These are phyloP conservation scores for Megaustenia siamemsis DNA, from an alignment of 2,888 invertebrate genomes.

Conservation along the genomic window DNA sequence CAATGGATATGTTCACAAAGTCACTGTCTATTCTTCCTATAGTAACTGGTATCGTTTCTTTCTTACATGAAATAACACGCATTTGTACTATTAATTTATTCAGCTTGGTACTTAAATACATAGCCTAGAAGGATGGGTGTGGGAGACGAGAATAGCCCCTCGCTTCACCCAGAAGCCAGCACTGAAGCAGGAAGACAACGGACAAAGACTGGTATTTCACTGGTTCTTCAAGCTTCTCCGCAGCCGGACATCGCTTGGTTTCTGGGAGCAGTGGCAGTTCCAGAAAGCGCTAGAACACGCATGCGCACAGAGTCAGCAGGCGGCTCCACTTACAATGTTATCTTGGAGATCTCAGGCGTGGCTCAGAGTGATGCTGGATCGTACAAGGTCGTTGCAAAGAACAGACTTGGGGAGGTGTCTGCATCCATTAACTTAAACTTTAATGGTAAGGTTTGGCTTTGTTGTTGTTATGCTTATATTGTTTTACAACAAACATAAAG, in stretches of 20 bases:
- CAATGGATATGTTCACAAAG: too few species aligned
- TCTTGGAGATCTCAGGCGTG: conserved; percentile 92
- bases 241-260: conserved; percentile 94
- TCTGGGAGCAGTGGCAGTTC: conserved; percentile 86
- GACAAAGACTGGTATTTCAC: conserved; percentile 96
- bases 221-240: conserved; percentile 98
- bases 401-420: conserved; percentile 94
- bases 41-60: too few species aligned
- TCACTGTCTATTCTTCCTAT: too few species aligned
- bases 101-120: neutral
- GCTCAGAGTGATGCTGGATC: conserved; percentile 90
- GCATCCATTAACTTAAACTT: conserved; percentile 98
- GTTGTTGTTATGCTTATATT: neutral
- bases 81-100: too few species aligned
- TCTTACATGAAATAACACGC: too few species aligned
- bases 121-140: conserved; percentile 66
- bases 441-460: conserved; percentile 82
- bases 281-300: conserved; percentile 90
- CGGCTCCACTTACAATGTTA: conserved; percentile 87
- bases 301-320: conserved; percentile 90
- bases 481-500: too few species aligned
- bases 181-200: conserved; percentile 97
- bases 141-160: conserved; percentile 85
- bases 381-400: conserved; percentile 95
- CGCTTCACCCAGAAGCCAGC: conserved; percentile 98